Percentiles rank a stretch among this genome's conserved stretches.
Conservation (phyloP, 2,888 invertebrate species). For the Nysson spinosus region DNA sequence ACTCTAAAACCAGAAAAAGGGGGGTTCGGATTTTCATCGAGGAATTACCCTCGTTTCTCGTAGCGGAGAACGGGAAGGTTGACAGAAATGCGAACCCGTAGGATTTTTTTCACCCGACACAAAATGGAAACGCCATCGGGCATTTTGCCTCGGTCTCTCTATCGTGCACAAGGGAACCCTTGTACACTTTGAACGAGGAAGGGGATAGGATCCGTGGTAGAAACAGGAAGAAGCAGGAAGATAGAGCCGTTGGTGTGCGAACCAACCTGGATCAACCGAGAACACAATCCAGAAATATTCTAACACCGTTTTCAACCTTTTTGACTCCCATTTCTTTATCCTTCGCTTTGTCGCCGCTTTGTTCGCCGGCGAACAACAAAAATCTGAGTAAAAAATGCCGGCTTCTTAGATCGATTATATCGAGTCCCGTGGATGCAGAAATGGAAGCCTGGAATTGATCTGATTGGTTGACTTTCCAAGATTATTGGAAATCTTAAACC, state of each 20-base stretch:
- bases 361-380: no score
- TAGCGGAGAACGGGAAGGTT: slow-evolving; percentile 3
- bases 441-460: no score
- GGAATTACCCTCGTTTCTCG: slow-evolving; percentile 17
- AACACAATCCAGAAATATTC: no score
- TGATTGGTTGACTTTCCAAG: no score
- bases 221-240: neutral
- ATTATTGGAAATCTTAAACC: no score
- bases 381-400: no score
- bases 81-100: slow-evolving; percentile 29
- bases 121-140: slow-evolving; percentile 54
- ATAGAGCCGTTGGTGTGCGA: neutral
- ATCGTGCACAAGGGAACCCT: slow-evolving; percentile 46
- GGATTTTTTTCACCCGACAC: slow-evolving; percentile 45
- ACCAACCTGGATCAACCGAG: no score
- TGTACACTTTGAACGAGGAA: slow-evolving; percentile 19
- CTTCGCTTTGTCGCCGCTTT: neutral
- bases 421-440: no score
- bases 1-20: no score
- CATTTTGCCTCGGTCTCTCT: slow-evolving; percentile 48
- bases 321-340: no score
- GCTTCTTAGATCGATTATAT: no score
- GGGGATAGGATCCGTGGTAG: slow-evolving; percentile 2
- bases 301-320: no score
- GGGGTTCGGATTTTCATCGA: slow-evolving; percentile 29